phyloP scores from a whole-genome alignment of 2,113 vertebrate genomes.

The Aphyosemion australe region DNA sequence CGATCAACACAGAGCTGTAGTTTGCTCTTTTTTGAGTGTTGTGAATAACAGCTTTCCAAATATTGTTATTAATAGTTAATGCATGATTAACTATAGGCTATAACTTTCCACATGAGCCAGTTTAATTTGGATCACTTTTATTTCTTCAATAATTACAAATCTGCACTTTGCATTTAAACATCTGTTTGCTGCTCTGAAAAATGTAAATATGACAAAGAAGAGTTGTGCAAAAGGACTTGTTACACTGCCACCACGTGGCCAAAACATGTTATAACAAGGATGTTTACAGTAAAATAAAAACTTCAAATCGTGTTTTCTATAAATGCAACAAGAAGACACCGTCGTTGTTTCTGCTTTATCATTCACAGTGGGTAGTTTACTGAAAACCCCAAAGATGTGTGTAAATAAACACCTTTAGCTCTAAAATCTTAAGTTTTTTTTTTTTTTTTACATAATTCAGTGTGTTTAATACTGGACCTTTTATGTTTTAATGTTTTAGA shows the following conservation, averaged over 20 bases:
- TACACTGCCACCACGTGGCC: slow-evolving; percentile 3
- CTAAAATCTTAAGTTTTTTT: background rate
- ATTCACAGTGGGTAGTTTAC: background rate
- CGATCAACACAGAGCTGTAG: too few species aligned
- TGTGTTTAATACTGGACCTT: background rate
- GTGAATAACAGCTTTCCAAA: too few species aligned
- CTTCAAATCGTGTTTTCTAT: too few species aligned
- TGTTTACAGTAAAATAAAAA: background rate
- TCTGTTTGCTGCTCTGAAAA: too few species aligned
- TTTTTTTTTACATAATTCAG: background rate
- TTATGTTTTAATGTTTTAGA: background rate
- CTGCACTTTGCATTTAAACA: too few species aligned
- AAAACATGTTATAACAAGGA: background rate
- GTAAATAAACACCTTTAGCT: background rate
- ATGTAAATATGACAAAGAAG: background rate
- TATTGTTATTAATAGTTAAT: too few species aligned
- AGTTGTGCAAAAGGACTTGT: background rate
- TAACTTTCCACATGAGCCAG: too few species aligned
- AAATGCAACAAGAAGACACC: background rate
- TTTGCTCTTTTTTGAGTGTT: too few species aligned
- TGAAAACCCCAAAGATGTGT: background rate
- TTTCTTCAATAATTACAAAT: too few species aligned
- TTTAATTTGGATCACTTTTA: too few species aligned
- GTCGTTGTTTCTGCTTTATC: too few species aligned
- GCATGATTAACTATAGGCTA: too few species aligned